These are phyloP conservation scores for Smittia aterrima DNA, from an alignment of 2,888 invertebrate species.

Conservation along the genomic window DNA sequence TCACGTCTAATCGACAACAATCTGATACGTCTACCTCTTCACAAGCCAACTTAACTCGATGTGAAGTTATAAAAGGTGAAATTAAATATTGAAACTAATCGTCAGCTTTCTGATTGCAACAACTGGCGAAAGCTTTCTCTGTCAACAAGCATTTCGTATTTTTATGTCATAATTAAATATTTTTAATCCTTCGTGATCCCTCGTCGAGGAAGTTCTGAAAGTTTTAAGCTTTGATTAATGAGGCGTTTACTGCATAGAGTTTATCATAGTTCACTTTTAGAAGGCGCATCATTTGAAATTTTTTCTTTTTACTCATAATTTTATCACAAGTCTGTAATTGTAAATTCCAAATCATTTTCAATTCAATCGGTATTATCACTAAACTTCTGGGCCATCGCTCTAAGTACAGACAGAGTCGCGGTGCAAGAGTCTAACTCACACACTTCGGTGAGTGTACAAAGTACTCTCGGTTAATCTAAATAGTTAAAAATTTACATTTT, in stretches of 20 bases:
- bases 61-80: too few species aligned
- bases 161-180: background rate
- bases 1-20: too few species aligned
- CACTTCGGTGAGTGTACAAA: background rate
- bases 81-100: too few species aligned
- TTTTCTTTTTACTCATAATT: background rate
- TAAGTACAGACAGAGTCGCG: too few species aligned
- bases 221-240: slow-evolving; percentile 15
- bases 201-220: background rate
- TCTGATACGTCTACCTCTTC: too few species aligned
- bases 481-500: slow-evolving; percentile 10
- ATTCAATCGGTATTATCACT: background rate
- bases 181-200: background rate
- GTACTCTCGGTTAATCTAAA: background rate
- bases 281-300: slow-evolving; percentile 35
- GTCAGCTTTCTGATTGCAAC: too few species aligned
- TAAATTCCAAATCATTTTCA: slow-evolving; percentile 32
- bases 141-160: too few species aligned
- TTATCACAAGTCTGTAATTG: slow-evolving; percentile 41
- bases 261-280: slow-evolving; percentile 26
- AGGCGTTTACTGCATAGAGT: slow-evolving; percentile 6
- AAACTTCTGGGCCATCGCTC: background rate
- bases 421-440: background rate
- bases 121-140: too few species aligned
- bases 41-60: too few species aligned